Percentiles rank a stretch among this genome's conserved stretches.
phyloP scores from a whole-genome alignment of 1,140 invertebrate species.

The Heliothis subflexa region DNA sequence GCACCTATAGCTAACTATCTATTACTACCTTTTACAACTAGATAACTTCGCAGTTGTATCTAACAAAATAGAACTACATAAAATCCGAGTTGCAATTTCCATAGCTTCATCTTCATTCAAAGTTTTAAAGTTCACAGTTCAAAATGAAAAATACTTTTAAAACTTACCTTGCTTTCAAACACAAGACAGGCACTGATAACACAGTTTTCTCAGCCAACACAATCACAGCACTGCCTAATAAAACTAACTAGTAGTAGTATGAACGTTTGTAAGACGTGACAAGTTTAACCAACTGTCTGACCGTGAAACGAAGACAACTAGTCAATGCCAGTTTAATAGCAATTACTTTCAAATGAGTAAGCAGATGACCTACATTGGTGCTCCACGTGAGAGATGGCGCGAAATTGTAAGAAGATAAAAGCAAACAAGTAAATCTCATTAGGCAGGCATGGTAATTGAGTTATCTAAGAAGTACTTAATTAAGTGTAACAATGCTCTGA shows the following conservation, averaged over 20 bases:
- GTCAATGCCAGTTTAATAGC: slow-evolving; percentile 32
- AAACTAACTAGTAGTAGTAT: not conserved
- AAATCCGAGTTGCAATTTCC: too few species aligned
- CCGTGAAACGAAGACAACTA: slow-evolving; percentile 10
- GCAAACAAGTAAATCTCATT: not conserved
- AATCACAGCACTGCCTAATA: not conserved
- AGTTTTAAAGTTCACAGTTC: too few species aligned
- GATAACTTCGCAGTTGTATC: too few species aligned
- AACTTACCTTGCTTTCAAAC: not conserved
- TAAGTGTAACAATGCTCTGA: too few species aligned
- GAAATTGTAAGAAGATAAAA: not conserved
- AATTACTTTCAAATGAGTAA: not conserved
- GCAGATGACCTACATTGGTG: not conserved
- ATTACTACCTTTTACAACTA: too few species aligned
- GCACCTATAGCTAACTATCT: too few species aligned
- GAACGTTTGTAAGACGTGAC: not conserved
- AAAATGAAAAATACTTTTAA: not conserved
- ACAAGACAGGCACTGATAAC: not conserved
- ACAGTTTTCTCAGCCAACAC: not conserved
- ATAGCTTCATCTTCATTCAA: too few species aligned
- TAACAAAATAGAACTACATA: too few species aligned
- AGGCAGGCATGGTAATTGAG: not conserved
- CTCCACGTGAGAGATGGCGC: not conserved
- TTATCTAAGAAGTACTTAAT: not conserved
- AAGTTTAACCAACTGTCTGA: slow-evolving; percentile 9